Evolutionary conservation across 1,140 invertebrate genomes (phyloP), one percentile per base, ranked within the genome.

Genomic region (Vollenhovia emeryi): DNA sequence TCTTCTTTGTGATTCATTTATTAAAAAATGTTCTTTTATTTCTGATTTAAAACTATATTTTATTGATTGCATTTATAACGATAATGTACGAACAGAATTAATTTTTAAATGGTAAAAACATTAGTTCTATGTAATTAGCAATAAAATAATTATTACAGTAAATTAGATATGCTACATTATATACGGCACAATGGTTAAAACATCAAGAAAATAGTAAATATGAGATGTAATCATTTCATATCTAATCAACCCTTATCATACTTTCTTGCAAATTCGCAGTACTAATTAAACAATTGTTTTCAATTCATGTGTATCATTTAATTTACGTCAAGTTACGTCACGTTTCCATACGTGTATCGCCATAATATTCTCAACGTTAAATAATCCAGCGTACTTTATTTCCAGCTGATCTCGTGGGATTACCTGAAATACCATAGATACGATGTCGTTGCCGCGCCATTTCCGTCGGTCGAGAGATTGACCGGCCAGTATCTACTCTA

Each of bases 391-490:
- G 15, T 68, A 50, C 15, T 69, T 30, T 69, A 50, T 69, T 69
- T 69, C 40, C 50, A 69, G 33, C 18, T 27, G 18, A 69, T 50
- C n/a, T n/a, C 15, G 66, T 3, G 27, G 8, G 8, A 50, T 69
- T 69, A 50, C 27, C 40, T 66, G 62, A 45, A 66, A 66, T 66
- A 66, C 21, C 24, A 18, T 2, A 68, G 40, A 68, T 45, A 69
- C 3, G 45, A 4, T 48, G 50, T 69, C 15, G 18, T 27, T 33
- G 18, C 24, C 45, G 66, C 15, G 45, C 43, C 27, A 69, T 69
- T 69, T 50, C 43, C 36, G 36, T 43, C 36, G 13, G 18, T 50
- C 66, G 45, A 48, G 45, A 50, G 18, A 69, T 48, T 50, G 66
- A 69, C 21, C 24, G 21, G 66, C 24, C 2, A 50, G 24, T 45